Evolutionary conservation across 2,113 vertebrate species (phyloP).

Genomic region (Dunckerocampus dactyliophorus): DNA sequence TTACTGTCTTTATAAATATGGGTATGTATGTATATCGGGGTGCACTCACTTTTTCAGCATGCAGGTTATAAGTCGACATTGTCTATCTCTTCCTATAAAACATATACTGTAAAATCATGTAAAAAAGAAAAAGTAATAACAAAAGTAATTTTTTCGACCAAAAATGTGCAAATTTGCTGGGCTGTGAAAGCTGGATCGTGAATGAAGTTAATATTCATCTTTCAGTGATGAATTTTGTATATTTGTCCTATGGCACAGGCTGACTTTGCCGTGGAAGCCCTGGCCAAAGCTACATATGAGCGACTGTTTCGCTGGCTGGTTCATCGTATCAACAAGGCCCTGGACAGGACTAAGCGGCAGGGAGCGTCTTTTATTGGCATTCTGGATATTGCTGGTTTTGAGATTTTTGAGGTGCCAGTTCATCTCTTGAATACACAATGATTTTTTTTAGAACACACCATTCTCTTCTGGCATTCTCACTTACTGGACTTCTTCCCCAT

Average conservation of each 20-base stretch:
- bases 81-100: too few relatives aligned
- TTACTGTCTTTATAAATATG: too few relatives aligned
- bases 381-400: conserved; percentile 96
- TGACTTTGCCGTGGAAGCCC: conserved; percentile 93
- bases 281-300: conserved; percentile 97
- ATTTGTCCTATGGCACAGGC: conserved; percentile 69
- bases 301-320: conserved; percentile 98
- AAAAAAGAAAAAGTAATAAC: too few relatives aligned
- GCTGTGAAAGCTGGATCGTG: too few relatives aligned
- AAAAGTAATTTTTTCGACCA: too few relatives aligned
- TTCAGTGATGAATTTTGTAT: background rate
- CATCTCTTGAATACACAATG: background rate
- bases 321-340: conserved; percentile 95
- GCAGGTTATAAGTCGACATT: too few relatives aligned
- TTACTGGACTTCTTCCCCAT: background rate
- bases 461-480: background rate
- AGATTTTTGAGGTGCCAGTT: conserved; percentile 94
- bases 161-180: too few relatives aligned
- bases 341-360: conserved; percentile 95
- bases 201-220: background rate
- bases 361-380: conserved; percentile 98
- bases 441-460: too few relatives aligned
- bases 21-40: too few relatives aligned
- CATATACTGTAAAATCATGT: too few relatives aligned
- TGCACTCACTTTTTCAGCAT: too few relatives aligned